phyloP scores from a whole-genome alignment of 1,140 invertebrate genomes.

The Drosophila rhopaloa region DNA sequence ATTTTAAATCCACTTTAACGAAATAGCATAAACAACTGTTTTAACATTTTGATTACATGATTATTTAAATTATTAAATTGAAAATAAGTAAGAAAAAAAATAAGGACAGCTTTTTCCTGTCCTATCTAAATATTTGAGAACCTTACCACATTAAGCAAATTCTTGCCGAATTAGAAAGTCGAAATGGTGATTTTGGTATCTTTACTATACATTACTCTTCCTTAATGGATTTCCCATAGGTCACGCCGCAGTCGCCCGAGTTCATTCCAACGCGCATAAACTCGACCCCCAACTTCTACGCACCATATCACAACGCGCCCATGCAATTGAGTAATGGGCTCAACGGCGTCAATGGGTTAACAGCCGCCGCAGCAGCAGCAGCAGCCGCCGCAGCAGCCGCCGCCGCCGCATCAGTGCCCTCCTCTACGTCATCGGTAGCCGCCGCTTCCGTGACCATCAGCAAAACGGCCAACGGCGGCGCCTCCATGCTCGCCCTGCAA shows the following conservation, averaged over 20 bases:
- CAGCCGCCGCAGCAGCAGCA: conserved; percentile 61
- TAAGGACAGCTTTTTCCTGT: background rate
- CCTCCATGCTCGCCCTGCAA: conserved; percentile 73
- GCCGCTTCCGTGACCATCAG: conserved; percentile 58
- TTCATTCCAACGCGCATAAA: conserved; percentile 85
- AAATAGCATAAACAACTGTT: too few relatives aligned
- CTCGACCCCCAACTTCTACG: conserved; percentile 81
- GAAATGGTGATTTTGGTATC: background rate
- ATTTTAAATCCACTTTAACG: too few relatives aligned
- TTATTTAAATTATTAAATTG: too few relatives aligned
- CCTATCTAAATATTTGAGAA: too few relatives aligned
- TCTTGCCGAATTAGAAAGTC: conserved; percentile 7
- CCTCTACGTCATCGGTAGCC: conserved; percentile 47
- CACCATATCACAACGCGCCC: conserved; percentile 75
- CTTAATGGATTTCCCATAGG: conserved; percentile 43
- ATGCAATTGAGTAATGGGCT: conserved; percentile 74
- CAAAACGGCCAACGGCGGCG: conserved; percentile 65
- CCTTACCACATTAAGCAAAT: background rate
- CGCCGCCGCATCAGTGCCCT: conserved; percentile 29
- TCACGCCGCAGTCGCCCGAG: conserved; percentile 85
- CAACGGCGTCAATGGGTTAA: conserved; percentile 78
- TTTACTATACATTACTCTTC: background rate
- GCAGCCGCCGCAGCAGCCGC: conserved; percentile 58
- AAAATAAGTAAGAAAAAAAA: too few relatives aligned
- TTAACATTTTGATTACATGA: too few relatives aligned